Conservation (phyloP, 2,888 invertebrate species). For the Spodoptera exigua region DNA sequence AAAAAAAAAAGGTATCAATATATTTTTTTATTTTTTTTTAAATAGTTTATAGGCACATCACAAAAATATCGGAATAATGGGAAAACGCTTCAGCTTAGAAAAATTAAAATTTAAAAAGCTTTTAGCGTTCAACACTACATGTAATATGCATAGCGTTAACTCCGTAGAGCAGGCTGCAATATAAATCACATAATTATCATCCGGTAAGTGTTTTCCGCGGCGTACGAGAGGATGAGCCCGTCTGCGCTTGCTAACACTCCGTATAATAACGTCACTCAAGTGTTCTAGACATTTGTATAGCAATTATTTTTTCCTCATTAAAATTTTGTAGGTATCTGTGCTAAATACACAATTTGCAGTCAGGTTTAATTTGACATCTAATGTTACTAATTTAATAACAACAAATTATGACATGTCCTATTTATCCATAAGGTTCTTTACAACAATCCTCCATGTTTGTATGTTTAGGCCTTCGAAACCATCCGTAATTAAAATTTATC, state of each 20-base stretch:
- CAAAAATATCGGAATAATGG: too few species aligned
- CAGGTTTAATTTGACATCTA: too few species aligned
- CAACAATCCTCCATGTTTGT: too few species aligned
- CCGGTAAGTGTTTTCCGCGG: constrained; percentile 27
- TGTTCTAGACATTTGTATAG: constrained; percentile 6
- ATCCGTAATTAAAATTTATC: too few species aligned
- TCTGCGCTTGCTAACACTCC: constrained; percentile 24
- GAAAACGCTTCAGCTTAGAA: too few species aligned
- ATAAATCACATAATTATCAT: constrained; percentile 45
- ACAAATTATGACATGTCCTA: too few species aligned
- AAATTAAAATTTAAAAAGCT: constrained; percentile 32
- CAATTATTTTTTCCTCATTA: constrained; percentile 6
- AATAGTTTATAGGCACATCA: too few species aligned
- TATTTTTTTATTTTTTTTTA: too few species aligned
- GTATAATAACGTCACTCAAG: constrained; percentile 9
- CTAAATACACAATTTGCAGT: background rate
- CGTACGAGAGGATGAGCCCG: constrained; percentile 15
- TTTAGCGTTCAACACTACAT: constrained; percentile 18
- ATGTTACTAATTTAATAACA: background rate
- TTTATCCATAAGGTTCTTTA: too few species aligned
- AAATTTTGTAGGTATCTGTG: background rate
- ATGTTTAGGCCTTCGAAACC: too few species aligned
- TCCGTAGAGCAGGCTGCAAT: constrained; percentile 18
- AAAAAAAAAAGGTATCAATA: too few species aligned
- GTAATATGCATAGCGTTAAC: constrained; percentile 25